These are phyloP conservation scores for Imbricaverruca yamaguchii DNA, from an alignment of 2,888 invertebrate genomes.

Conservation along the genomic window DNA sequence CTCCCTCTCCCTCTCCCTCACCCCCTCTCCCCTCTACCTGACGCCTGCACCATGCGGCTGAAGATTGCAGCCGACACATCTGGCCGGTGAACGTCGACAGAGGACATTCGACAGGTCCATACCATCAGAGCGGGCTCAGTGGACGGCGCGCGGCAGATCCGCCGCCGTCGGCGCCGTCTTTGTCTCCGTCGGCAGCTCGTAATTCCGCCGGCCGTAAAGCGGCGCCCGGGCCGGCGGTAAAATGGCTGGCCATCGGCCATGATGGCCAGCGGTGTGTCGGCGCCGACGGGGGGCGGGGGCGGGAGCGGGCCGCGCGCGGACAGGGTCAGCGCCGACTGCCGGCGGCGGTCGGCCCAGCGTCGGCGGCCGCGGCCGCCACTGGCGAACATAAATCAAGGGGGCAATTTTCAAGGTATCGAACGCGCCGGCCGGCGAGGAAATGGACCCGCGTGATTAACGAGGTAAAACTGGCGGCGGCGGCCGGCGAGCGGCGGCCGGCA, in stretches of 20 bases:
- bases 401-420: conserved; percentile 10
- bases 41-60: too few species aligned
- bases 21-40: background rate
- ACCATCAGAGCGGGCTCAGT: background rate
- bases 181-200: background rate
- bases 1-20: background rate
- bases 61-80: too few species aligned
- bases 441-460: conserved; percentile 19
- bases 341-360: too few species aligned
- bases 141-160: background rate
- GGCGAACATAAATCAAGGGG: background rate
- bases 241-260: background rate
- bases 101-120: too few species aligned
- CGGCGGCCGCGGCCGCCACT: background rate
- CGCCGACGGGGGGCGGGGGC: background rate
- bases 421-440: background rate
- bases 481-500: background rate
- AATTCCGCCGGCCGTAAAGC: conserved; percentile 5
- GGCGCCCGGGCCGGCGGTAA: background rate
- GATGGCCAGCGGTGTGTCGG: background rate
- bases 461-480: background rate
- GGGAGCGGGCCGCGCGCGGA: background rate
- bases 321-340: too few species aligned
- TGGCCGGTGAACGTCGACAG: too few species aligned
- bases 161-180: background rate